Base-by-base conservation (phyloP, 2,797 vertebrate species). In the Protonibea diacanthus region DNA sequence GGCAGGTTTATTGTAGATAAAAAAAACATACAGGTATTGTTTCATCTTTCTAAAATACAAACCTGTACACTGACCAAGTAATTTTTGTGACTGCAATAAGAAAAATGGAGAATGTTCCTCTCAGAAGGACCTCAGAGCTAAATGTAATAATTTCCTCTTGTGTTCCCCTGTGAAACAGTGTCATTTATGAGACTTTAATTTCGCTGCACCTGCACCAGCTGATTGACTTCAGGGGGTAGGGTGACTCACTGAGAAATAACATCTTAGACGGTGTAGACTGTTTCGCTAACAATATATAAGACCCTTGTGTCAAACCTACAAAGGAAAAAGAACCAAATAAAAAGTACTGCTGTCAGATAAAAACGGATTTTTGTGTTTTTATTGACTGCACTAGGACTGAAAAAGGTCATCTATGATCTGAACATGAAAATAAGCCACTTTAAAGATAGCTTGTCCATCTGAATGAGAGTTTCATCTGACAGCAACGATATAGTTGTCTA, bases 141-240 rank as follows among this genome's bases (percentile, higher is more conserved):
- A 76, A 86, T 80, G 59, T 72, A 80, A 81, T 89, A 12, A 76
- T 74, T 81, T 64, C 58, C 47, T 49, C 33, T 66, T 55, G 64
- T 84, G 68, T 74, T 84, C 58, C 47, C 53, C 17, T 21, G 63
- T 71, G 83, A 84, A 78, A 70, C 33, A 10, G 33, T 13, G 0
- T 75, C 40, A 74, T 86, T 86, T 57, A 67, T 25, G 48, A 14
- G 68, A 74, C 76, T 78, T 78, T 71, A 21, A 85, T 86, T 80
- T 75, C 57, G 21, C 58, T 65, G 74, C 72, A 74, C 48, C 29
- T 80, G 71, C 66, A 63, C 38, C 40, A 40, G 61, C 78, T 49
- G 71, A 88, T 81, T 77, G 51, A 85, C 86, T 80, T 51, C 8
- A 1, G 48, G 61, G 33, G 71, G 9, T 38, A 18, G 20, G 77